phyloP scores from a whole-genome alignment of 1,140 invertebrate species.

The Pseudobourletiella spinata region DNA sequence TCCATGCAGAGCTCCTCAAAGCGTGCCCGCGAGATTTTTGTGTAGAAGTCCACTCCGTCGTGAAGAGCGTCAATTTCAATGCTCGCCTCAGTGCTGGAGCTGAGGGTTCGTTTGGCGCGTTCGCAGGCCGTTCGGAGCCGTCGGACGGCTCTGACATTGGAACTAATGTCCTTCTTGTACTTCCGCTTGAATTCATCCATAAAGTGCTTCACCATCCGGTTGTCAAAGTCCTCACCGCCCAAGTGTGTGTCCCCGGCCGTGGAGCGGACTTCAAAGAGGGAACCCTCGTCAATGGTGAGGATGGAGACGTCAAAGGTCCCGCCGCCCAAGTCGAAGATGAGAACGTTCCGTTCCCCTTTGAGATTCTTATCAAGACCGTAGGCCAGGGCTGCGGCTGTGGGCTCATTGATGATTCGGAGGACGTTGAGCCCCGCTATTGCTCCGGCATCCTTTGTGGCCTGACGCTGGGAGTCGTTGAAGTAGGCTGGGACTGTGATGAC shows the following conservation, averaged over 20 bases:
- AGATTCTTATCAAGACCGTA: conserved; percentile 80
- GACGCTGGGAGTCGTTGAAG: no score
- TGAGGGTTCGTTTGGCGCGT: conserved; percentile 88
- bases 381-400: conserved; percentile 71
- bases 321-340: no score
- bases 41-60: conserved; percentile 94
- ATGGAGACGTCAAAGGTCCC: no score
- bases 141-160: conserved; percentile 85
- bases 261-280: no score
- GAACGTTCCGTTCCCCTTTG: no score
- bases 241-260: no score
- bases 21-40: no score
- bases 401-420: conserved; percentile 66
- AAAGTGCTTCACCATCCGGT: conserved; percentile 91
- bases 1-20: conserved; percentile 89
- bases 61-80: no score
- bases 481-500: conserved; percentile 54
- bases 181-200: conserved; percentile 95
- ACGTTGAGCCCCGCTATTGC: conserved; percentile 68
- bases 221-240: no score
- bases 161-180: conserved; percentile 84
- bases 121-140: conserved; percentile 89
- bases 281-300: no score
- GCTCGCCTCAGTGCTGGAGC: conserved; percentile 84
- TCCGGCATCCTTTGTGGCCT: no score